Percentiles rank a stretch among this genome's conserved stretches.
phyloP scores from a whole-genome alignment of 2,888 invertebrate genomes.

The Protonemura montana region DNA sequence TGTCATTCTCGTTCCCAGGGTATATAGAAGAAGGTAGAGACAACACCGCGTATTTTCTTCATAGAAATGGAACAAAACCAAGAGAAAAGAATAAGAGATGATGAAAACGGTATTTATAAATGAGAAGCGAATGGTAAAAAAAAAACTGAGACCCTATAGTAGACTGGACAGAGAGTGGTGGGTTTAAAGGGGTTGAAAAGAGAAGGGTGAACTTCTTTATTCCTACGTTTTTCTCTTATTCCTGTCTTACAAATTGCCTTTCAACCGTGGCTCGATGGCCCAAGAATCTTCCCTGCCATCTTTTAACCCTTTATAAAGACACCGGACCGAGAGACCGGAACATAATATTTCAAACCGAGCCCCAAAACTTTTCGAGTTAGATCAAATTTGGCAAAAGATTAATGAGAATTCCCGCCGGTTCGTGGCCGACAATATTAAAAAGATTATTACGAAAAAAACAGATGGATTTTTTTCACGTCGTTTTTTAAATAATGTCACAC shows the following conservation, averaged over 20 bases:
- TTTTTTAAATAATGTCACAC: background rate
- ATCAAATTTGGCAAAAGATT: conserved; percentile 22
- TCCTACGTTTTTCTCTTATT: conserved; percentile 17
- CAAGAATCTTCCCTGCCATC: background rate
- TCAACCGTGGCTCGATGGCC: conserved; percentile 24
- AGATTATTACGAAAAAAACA: background rate
- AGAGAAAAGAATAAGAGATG: background rate
- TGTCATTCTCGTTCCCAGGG: background rate
- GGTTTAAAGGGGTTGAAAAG: background rate
- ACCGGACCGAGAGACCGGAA: background rate
- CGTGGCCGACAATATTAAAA: background rate
- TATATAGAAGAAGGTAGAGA: background rate
- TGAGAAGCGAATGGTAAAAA: conserved; percentile 24
- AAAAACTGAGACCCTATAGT: conserved; percentile 21
- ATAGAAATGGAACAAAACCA: conserved; percentile 8
- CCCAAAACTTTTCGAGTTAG: conserved; percentile 3
- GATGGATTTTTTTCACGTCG: background rate
- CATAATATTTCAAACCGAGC: background rate
- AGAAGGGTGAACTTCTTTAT: conserved; percentile 24
- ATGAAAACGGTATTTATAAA: conserved; percentile 29
- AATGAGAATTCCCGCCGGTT: conserved; percentile 21
- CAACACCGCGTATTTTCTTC: background rate
- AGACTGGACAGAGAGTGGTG: conserved; percentile 23
- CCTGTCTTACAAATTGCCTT: conserved; percentile 37
- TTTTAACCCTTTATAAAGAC: background rate